phyloP scores from a whole-genome alignment of 2,797 vertebrate genomes.

The Aplochiton taeniatus region DNA sequence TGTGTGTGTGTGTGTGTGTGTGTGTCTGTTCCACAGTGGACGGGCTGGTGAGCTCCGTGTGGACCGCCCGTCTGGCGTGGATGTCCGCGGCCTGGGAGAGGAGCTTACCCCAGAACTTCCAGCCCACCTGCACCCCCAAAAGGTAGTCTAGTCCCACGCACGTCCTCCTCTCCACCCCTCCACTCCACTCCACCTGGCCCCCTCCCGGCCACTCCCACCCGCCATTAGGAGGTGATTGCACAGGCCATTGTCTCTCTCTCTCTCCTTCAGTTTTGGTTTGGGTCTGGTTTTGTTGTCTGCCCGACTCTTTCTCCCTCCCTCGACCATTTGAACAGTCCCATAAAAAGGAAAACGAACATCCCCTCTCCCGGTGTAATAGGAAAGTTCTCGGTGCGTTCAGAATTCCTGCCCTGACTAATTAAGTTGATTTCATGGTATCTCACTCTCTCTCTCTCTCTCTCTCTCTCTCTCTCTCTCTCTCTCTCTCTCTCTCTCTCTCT shows the following conservation, averaged over 20 bases:
- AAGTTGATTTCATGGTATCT: conserved; percentile 19
- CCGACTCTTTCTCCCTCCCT: neutral
- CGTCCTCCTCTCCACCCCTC: neutral
- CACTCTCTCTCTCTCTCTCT: conserved; percentile 9
- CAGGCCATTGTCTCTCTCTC: conserved; percentile 35
- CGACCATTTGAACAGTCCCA: conserved; percentile 15
- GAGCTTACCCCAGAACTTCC: conserved; percentile 42
- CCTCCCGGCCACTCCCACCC: neutral
- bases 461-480: conserved; percentile 7
- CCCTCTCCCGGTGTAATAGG: conserved; percentile 11
- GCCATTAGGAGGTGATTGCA: conserved; percentile 39
- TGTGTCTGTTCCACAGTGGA: conserved; percentile 57
- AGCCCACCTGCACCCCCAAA: conserved; percentile 45
- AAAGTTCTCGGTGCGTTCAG: conserved; percentile 16
- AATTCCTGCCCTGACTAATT: conserved; percentile 17
- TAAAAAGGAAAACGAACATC: conserved; percentile 7
- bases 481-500: neutral
- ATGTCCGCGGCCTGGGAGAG: conserved; percentile 48
- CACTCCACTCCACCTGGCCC: no score
- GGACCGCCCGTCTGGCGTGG: conserved; percentile 48
- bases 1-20: no score
- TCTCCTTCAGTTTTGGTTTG: neutral
- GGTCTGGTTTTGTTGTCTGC: neutral
- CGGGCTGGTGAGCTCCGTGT: conserved; percentile 60
- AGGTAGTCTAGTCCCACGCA: conserved; percentile 45